Evolutionary conservation across 2,888 invertebrate species (phyloP), one percentile per base, ranked within the genome.

Genomic region (Cataglyphis altisquamis): DNA sequence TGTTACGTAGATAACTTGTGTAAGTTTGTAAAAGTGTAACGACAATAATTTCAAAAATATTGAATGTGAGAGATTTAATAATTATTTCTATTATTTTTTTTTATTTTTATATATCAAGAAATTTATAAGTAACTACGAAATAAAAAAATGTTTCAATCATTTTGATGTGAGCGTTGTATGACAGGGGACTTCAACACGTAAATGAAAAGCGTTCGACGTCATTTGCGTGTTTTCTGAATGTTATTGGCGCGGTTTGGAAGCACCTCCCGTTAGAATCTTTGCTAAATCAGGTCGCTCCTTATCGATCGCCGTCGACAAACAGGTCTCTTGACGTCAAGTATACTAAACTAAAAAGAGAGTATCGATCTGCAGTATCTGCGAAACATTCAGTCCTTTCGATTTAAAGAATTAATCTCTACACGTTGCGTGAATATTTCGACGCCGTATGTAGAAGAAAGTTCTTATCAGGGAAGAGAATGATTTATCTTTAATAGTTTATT

Each of bases 291-390:
- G 87, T 80, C 84, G 86, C 74, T 67, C 60, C 74, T 78, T 87
- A 87, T 88, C 84, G 87, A 78, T 73, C 74, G 60, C 5, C 68
- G 36, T 32, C 68, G 86, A 84, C 87, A 86, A 84, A 82, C 86
- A 15, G 81, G 62, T 87, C 86, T 68, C 25, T 72, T 62, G 66
- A 39, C 75, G 55, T 55, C 55, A 62, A 64, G 64, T 83, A 57
- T 63, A 63, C 72, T 55, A 36, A 75, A 67, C 73, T 66, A 52
- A 82, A 73, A 87, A 77, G 84, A 82, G 63, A 74, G 63, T 85
- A 89, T 88, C 85, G 87, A 89, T 89, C 81, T 48, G 84, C 63
- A 78, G 74, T 80, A 82, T 84, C 82, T 67, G 77, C 83, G 78
- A 75, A 48, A 86, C 87, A 74, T 15, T 29, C 21, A 32, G 32